Evolutionary conservation across 1,140 invertebrate genomes (phyloP).

Genomic region (Diprion similis): DNA sequence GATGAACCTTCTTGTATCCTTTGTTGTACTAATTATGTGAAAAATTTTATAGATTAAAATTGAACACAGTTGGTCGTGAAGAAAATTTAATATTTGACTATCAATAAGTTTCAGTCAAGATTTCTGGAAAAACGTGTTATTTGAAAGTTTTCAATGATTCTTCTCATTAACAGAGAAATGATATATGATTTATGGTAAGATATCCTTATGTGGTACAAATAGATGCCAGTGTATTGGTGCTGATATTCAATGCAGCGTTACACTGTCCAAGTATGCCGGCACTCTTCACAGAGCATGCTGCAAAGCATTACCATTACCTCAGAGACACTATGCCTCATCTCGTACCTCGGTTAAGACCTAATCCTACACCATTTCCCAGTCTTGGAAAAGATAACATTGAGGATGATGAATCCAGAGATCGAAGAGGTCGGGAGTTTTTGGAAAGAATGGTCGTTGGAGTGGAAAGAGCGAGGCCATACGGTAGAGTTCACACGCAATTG

Average conservation of each 20-base stretch:
- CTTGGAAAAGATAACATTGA: conserved; percentile 42
- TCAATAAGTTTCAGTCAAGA: no score
- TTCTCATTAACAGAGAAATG: conserved; percentile 32
- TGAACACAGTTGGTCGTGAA: neutral
- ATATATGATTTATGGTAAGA: neutral
- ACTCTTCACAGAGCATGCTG: conserved; percentile 89
- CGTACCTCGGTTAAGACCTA: conserved; percentile 84
- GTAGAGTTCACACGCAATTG: conserved; percentile 68
- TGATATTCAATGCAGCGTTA: conserved; percentile 94
- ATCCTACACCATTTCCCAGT: conserved; percentile 47
- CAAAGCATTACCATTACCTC: conserved; percentile 94
- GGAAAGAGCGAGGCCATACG: conserved; percentile 69
- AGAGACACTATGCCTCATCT: conserved; percentile 91
- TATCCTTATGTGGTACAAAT: conserved; percentile 23
- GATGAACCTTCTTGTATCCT: conserved; percentile 92
- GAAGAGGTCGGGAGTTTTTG: conserved; percentile 68
- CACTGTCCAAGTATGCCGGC: conserved; percentile 90
- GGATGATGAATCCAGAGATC: conserved; percentile 46
- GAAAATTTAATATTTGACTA: no score
- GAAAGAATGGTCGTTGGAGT: conserved; percentile 76
- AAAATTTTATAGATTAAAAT: conserved; percentile 21
- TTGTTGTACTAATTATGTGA: conserved; percentile 39
- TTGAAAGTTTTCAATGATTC: conserved; percentile 20
- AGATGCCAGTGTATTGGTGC: conserved; percentile 90
- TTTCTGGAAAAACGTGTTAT: neutral